A percentile compares a stretch with the other conserved stretches of the same genome.
These are phyloP conservation scores for Deilephila elpenor DNA, from an alignment of 2,888 invertebrate species.

Conservation along the genomic window DNA sequence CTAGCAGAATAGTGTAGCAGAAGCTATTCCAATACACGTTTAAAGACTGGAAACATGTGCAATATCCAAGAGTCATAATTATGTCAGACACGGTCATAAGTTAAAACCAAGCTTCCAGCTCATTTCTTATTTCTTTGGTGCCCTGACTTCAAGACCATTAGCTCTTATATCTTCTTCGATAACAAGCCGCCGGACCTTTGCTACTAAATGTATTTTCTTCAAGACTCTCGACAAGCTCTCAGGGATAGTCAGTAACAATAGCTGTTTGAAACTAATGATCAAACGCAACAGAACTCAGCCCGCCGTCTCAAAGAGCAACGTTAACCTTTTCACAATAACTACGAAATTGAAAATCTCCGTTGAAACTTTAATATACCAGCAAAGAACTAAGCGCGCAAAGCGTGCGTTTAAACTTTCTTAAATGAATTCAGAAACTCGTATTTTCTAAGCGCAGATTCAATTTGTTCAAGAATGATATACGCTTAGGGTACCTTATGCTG, in stretches of 20 bases:
- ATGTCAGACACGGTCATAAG: no score
- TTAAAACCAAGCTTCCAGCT: no score
- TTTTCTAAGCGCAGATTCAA: slow-evolving; percentile 52
- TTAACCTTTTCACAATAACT: slow-evolving; percentile 14
- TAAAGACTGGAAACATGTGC: no score
- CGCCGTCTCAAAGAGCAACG: slow-evolving; percentile 3
- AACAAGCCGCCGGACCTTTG: no score
- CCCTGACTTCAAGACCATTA: no score
- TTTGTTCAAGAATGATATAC: slow-evolving; percentile 41
- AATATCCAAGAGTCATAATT: no score
- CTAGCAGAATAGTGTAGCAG: no score
- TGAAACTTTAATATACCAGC: slow-evolving; percentile 47
- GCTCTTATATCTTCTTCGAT: no score
- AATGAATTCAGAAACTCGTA: slow-evolving; percentile 52
- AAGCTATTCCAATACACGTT: no score
- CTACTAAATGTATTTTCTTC: not conserved
- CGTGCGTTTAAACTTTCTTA: slow-evolving; percentile 46
- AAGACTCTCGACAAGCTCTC: not conserved
- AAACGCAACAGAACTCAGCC: not conserved
- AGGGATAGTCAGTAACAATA: not conserved
- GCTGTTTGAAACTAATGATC: slow-evolving; percentile 8
- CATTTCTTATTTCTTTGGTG: no score
- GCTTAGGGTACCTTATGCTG: not conserved
- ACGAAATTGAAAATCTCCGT: slow-evolving; percentile 20
- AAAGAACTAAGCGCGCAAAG: slow-evolving; percentile 39